These are phyloP conservation scores for Collichthys lucidus DNA, from an alignment of 2,113 vertebrate genomes.

Conservation along the genomic window DNA sequence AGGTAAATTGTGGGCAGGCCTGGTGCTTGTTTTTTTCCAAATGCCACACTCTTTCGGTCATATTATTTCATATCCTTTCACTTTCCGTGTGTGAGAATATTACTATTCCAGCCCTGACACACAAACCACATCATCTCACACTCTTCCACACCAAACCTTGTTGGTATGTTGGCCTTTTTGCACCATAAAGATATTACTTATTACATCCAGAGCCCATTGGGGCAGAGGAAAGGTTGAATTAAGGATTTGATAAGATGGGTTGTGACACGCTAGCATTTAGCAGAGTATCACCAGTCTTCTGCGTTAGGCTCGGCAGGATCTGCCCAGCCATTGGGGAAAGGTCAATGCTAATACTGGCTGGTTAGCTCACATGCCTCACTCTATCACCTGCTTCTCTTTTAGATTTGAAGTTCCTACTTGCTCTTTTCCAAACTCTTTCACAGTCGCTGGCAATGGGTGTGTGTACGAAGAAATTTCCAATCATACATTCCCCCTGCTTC, in stretches of 20 bases:
- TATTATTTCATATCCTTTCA: conserved; percentile 40
- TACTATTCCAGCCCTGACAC: conserved; percentile 10
- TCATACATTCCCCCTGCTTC: background rate
- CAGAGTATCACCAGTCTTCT: conserved; percentile 44
- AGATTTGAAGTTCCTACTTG: background rate
- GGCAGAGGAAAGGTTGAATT: conserved; percentile 65
- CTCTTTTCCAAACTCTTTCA: background rate
- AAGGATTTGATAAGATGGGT: conserved; percentile 68
- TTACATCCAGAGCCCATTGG: conserved; percentile 45
- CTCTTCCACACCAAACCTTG: conserved; percentile 28
- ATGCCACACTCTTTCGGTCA: conserved; percentile 14
- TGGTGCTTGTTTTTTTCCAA: conserved; percentile 12
- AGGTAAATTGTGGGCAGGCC: conserved; percentile 4
- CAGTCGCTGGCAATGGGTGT: background rate
- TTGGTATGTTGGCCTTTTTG: conserved; percentile 49
- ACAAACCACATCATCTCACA: background rate
- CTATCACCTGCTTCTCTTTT: conserved; percentile 10
- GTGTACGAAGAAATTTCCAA: background rate
- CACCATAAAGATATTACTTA: conserved; percentile 57
- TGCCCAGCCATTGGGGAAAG: conserved; percentile 63
- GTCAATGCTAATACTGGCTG: conserved; percentile 61
- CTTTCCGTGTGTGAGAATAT: conserved; percentile 1
- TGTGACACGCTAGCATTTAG: conserved; percentile 76
- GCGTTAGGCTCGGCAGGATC: conserved; percentile 32
- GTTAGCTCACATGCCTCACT: conserved; percentile 47